Evolutionary conservation across 1,140 invertebrate species (phyloP).

Genomic region (Cepaea nemoralis): DNA sequence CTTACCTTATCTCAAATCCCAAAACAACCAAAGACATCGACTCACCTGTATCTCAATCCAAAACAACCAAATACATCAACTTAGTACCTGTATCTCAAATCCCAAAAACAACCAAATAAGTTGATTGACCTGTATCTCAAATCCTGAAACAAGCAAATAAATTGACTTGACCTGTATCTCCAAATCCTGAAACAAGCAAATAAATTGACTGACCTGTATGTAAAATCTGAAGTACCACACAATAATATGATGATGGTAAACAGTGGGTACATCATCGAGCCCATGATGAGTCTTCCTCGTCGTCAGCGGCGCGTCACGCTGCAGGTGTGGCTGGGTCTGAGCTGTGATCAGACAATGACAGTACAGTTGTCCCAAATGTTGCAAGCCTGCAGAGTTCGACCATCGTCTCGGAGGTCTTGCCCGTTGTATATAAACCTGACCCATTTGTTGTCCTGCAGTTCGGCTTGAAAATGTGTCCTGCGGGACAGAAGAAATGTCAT

Average conservation of each 20-base stretch:
- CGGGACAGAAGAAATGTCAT: constrained; percentile 64
- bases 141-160: no score
- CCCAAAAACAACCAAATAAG: no score
- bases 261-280: constrained; percentile 71
- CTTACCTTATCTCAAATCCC: no score
- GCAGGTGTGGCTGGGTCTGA: constrained; percentile 34
- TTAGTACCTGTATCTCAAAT: no score
- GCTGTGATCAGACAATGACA: constrained; percentile 84
- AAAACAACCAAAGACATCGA: no score
- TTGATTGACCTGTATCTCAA: no score
- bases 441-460: constrained; percentile 82
- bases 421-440: constrained; percentile 90
- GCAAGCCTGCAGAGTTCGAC: constrained; percentile 81
- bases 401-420: constrained; percentile 83
- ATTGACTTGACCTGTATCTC: no score
- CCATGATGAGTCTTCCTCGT: constrained; percentile 55
- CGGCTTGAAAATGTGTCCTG: constrained; percentile 85
- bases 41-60: no score
- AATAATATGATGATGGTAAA: constrained; percentile 75
- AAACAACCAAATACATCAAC: no score
- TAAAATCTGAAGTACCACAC: constrained; percentile 78
- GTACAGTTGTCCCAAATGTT: constrained; percentile 89
- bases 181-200: no score
- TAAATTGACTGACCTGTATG: constrained; percentile 74
- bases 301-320: constrained; percentile 36